Base-by-base conservation (phyloP, 2,888 invertebrate genomes). In the Agrilus cyanescens region DNA sequence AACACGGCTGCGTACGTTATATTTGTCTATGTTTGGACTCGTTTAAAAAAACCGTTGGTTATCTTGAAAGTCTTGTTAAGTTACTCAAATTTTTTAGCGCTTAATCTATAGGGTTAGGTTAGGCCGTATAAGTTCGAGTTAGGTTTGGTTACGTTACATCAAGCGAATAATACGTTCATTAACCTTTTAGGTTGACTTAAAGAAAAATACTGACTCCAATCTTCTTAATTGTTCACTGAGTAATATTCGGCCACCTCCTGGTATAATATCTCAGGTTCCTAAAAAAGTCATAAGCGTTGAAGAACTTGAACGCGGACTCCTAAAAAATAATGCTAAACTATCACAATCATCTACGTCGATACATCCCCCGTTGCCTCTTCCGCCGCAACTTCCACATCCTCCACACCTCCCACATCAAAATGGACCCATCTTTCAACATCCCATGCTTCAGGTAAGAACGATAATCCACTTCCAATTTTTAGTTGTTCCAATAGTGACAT, bases 251-350 rank as follows among this genome's bases (percentile, higher is more conserved):
- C 25, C 25, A 3, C 25, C 38, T 12, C 31, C 35, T 12, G 32
- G 16, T 20, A 31, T 38, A n/a, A 33, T 33, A 14, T 41, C 38
- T 30, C 45, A 51, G 36, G 54, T 55, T 18, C 63, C 66, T 41
- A 76, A 76, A 59, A 82, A 80, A 67, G 77, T 79, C 33, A 76
- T 80, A 59, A 82, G 82, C 0, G 80, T 84, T 7, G 82, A 84
- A 56, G 83, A 85, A 59, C 52, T 85, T 56, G 84, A 85, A 58
- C 70, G 80, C 33, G 79, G 77, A 52, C 65, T 84, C 41, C 72
- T 80, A 1, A 74, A 75, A 45, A 53, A 43, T 35, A 44, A 34
- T 13, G 36, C 37, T 46, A 45, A 32, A 14, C 39, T 56, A 59
- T 5, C 47, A 59, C 15, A 53, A 57, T 7, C 56, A 55, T 18